Percentiles rank a stretch among this genome's conserved stretches.
phyloP scores from a whole-genome alignment of 1,140 invertebrate species.

The Drosophila pachea region DNA sequence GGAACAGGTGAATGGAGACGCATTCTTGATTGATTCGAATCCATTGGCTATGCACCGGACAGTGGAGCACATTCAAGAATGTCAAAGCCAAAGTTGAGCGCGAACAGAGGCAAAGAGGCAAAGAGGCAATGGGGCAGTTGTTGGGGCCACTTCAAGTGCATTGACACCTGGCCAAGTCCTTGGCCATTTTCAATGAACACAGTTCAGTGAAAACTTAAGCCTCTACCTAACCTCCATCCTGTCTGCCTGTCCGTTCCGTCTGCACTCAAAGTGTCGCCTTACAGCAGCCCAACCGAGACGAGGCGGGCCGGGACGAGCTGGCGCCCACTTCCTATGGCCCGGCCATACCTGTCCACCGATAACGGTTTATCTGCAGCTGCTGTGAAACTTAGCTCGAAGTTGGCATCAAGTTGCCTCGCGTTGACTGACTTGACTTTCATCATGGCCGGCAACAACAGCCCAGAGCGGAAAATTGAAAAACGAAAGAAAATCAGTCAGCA shows the following conservation, averaged over 20 bases:
- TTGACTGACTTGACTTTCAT: constrained; percentile 61
- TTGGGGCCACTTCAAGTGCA: background rate
- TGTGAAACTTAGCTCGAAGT: constrained; percentile 45
- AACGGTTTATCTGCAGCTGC: constrained; percentile 53
- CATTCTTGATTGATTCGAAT: too few relatives aligned
- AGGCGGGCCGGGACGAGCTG: background rate
- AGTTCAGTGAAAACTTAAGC: background rate
- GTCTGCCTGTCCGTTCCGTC: too few relatives aligned
- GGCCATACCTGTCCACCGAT: constrained; percentile 38
- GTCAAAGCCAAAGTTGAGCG: background rate
- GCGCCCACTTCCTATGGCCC: constrained; percentile 1
- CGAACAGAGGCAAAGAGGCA: too few relatives aligned
- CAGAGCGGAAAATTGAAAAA: constrained; percentile 12
- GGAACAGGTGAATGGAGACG: too few relatives aligned
- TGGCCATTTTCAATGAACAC: constrained; percentile 31
- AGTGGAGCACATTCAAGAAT: too few relatives aligned
- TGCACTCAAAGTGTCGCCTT: constrained; percentile 49
- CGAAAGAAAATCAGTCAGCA: constrained; percentile 16
- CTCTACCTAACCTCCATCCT: too few relatives aligned
- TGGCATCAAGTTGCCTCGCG: constrained; percentile 58
- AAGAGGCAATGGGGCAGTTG: too few relatives aligned
- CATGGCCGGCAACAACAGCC: constrained; percentile 22
- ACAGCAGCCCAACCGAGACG: constrained; percentile 39
- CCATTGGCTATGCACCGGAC: too few relatives aligned
- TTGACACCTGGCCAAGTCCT: constrained; percentile 29